Conservation (phyloP, 2,888 invertebrate species). For the Psylliodes chrysocephalus region DNA sequence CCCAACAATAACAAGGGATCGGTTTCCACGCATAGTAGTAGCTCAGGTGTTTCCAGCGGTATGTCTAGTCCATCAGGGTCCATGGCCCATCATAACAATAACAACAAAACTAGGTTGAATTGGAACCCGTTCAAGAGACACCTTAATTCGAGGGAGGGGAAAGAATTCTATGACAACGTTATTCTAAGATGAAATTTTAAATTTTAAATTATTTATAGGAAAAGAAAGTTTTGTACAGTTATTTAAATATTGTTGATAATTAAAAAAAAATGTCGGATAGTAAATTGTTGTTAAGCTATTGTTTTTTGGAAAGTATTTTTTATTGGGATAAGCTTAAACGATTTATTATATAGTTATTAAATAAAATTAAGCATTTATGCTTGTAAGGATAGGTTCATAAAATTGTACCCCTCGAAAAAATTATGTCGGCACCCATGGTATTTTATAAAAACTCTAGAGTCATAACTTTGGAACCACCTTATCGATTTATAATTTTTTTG, state of each 20-base stretch:
- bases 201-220: background rate
- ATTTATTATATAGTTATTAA: too few relatives aligned
- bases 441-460: too few relatives aligned
- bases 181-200: conserved; percentile 56
- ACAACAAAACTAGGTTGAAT: conserved; percentile 55
- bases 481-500: too few relatives aligned
- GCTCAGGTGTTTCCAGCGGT: conserved; percentile 69
- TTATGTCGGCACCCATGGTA: too few relatives aligned
- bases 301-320: background rate
- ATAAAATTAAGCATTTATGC: too few relatives aligned
- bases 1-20: conserved; percentile 65
- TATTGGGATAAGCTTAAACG: too few relatives aligned
- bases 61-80: conserved; percentile 70
- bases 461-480: too few relatives aligned
- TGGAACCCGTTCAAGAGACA: conserved; percentile 82
- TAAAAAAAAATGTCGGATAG: background rate
- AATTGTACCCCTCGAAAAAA: too few relatives aligned
- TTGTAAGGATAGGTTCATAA: too few relatives aligned
- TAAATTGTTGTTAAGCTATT: background rate
- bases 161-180: conserved; percentile 63
- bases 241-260: background rate
- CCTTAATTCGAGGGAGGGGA: conserved; percentile 67
- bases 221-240: background rate
- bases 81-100: conserved; percentile 63
- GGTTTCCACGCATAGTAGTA: conserved; percentile 68